Base-by-base conservation (phyloP, 2,888 invertebrate species). In the Drosophila anceps region DNA sequence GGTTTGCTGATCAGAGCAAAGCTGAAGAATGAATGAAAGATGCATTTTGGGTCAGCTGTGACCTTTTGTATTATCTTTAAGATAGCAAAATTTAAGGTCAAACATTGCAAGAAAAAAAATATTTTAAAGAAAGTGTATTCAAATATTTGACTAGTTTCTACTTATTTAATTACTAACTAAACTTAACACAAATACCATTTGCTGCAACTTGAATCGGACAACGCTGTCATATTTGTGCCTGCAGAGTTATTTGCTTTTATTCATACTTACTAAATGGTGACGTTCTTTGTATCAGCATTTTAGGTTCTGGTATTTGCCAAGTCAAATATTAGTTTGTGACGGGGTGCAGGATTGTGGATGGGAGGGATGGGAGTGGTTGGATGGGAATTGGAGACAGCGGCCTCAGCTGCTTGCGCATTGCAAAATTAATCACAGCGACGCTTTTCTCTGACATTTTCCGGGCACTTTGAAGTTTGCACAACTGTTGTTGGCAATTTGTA, bases 361-460 rank as follows among this genome's bases (percentile, higher is more conserved):
- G 13, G n/a, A 1, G n/a, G 2, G 24, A 24, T 0, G 20, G 13
- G 2, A 4, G 3, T 13, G 24, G n/a, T n/a, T n/a, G n/a, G n/a
- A n/a, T 0, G 15, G 15, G 44, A 15, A 44, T 4, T 9, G 41
- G 33, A 60, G 48, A 54, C 20, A 48, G 67, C 33, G 58, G 60
- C 18, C 69, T 60, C 89, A 83, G 77, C 72, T 81, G 78, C 43
- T 72, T 50, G 61, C 24, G 46, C 67, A 58, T 44, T 73, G 69
- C 69, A 71, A 88, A 85, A 84, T 84, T 84, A 84, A 84, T 84
- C 84, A 90, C 64, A 58, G 67, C 78, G 64, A 39, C 46, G 78
- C 68, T 72, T 72, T 66, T 73, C 69, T 44, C 51, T 46, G 69
- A 73, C 64, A 73, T 54, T 65, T 73, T 53, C 41, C 61, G 71